Evolutionary conservation across 2,888 invertebrate species (phyloP).

Genomic region (Cataglyphis altisquamis): DNA sequence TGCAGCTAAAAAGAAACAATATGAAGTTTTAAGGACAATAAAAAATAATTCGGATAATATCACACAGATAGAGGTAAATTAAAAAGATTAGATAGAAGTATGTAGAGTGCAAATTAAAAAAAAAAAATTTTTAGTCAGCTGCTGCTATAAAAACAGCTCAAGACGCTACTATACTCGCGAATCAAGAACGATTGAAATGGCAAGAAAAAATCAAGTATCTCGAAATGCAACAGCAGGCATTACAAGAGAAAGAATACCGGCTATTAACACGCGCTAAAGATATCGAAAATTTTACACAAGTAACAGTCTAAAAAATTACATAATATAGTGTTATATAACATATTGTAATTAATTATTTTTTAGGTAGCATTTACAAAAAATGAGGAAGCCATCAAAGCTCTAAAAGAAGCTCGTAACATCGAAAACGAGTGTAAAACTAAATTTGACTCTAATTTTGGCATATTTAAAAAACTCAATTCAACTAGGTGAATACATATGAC

Average conservation of each 20-base stretch:
- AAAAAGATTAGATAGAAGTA: not conserved
- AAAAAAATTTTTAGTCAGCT: constrained; percentile 75
- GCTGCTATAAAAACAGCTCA: constrained; percentile 81
- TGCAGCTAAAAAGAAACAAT: constrained; percentile 79
- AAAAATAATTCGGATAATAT: constrained; percentile 77
- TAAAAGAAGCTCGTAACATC: constrained; percentile 80
- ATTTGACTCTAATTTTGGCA: constrained; percentile 76
- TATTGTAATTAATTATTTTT: constrained; percentile 3
- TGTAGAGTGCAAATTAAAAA: not conserved
- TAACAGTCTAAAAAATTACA: constrained; percentile 53
- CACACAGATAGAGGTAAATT: constrained; percentile 80
- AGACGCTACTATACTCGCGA: constrained; percentile 76
- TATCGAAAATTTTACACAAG: constrained; percentile 82
- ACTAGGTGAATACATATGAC: constrained; percentile 75
- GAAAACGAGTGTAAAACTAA: constrained; percentile 81
- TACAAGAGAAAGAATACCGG: constrained; percentile 79
- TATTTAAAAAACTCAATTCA: constrained; percentile 79
- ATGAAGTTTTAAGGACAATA: constrained; percentile 79
- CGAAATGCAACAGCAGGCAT: constrained; percentile 72
- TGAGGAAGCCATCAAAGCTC: constrained; percentile 81
- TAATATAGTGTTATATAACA: not conserved
- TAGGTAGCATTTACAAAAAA: constrained; percentile 81
- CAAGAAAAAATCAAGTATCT: constrained; percentile 79
- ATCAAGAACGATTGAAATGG: constrained; percentile 81
- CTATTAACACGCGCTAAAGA: constrained; percentile 81